These are phyloP conservation scores for Drosophila kikkawai DNA, from an alignment of 1,140 invertebrate genomes.

Conservation along the genomic window DNA sequence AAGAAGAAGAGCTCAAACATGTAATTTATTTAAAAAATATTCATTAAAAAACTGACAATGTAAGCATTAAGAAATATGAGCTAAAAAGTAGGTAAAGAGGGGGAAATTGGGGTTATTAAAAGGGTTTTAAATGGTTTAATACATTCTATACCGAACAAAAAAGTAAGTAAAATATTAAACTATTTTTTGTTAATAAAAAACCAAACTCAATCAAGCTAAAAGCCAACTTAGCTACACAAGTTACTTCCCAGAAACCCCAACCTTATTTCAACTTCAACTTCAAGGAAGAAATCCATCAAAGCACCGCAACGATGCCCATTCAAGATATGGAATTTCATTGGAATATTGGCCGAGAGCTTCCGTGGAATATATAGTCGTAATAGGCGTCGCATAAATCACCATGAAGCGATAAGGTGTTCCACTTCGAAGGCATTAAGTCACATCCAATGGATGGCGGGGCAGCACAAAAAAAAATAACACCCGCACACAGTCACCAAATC, in stretches of 20 bases:
- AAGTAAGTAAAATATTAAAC: no score
- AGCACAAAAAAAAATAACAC: constrained; percentile 25
- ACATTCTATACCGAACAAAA: background rate
- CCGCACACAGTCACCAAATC: constrained; percentile 21
- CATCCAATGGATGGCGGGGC: constrained; percentile 42
- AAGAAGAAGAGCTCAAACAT: constrained; percentile 7
- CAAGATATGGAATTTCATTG: constrained; percentile 37
- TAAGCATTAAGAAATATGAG: background rate
- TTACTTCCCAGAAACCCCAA: background rate
- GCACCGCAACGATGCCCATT: constrained; percentile 27
- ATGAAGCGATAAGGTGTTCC: constrained; percentile 68
- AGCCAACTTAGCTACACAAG: background rate
- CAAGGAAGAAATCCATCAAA: constrained; percentile 35
- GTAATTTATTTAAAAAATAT: constrained; percentile 40
- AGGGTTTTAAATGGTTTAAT: background rate
- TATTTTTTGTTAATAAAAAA: no score
- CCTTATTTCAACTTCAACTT: background rate
- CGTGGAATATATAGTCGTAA: constrained; percentile 28
- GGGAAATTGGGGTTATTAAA: no score
- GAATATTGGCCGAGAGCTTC: constrained; percentile 41
- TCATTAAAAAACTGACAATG: constrained; percentile 30
- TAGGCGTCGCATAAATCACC: constrained; percentile 73
- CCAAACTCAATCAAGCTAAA: background rate
- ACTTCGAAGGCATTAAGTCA: constrained; percentile 56
- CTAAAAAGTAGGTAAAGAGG: background rate